phyloP scores from a whole-genome alignment of 2,113 vertebrate genomes.

The Cichladusa arquata region DNA sequence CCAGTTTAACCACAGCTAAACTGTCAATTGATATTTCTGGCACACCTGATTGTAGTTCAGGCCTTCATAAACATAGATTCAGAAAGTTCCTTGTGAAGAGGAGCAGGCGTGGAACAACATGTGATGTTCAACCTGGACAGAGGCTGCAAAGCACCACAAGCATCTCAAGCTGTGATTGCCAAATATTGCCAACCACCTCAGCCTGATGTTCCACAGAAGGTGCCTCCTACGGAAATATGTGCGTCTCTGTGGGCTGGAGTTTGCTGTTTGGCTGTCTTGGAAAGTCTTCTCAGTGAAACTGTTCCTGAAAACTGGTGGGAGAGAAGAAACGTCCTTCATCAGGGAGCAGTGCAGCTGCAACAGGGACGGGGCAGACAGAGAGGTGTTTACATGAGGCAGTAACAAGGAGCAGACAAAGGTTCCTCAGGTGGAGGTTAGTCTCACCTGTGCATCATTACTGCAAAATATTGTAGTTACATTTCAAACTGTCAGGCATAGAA shows the following conservation, averaged over 20 bases:
- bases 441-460: neutral
- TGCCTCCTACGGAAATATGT: neutral
- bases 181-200: neutral
- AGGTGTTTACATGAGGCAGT: neutral
- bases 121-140: neutral
- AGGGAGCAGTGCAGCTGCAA: neutral
- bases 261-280: neutral
- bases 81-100: neutral
- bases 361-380: neutral
- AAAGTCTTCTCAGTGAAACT: neutral
- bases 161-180: neutral
- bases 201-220: neutral
- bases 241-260: neutral
- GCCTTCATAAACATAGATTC: neutral
- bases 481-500: neutral
- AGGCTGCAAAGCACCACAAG: neutral
- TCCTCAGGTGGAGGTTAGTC: neutral
- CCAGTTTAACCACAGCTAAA: neutral
- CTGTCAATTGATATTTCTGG: neutral
- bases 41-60: neutral
- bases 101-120: neutral
- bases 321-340: neutral
- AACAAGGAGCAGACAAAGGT: accelerated
- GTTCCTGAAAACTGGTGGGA: neutral
- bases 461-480: neutral